Evolutionary conservation across 2,113 vertebrate genomes (phyloP).

Genomic region (Odontesthes bonariensis): DNA sequence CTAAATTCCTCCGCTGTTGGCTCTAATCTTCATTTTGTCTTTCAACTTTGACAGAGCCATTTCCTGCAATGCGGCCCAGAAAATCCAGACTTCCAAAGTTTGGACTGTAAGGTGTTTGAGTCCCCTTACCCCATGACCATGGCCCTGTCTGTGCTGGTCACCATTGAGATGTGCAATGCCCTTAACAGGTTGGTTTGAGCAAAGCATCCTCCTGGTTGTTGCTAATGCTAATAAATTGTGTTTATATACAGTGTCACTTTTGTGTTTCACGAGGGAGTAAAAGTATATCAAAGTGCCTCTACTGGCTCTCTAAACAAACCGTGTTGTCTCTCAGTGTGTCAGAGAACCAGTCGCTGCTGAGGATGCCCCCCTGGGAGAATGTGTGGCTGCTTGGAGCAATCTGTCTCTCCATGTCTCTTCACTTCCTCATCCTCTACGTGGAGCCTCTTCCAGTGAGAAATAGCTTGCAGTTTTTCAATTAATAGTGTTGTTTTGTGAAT

Average conservation of each 20-base stretch:
- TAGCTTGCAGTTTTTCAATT: slow-evolving; percentile 11
- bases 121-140: slow-evolving; percentile 99
- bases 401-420: slow-evolving; percentile 98
- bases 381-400: slow-evolving; percentile 98
- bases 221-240: neutral
- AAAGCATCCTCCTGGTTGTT: neutral
- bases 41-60: slow-evolving; percentile 86
- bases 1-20: accelerated
- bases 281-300: no score
- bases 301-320: no score
- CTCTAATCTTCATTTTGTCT: neutral
- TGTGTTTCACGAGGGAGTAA: no score
- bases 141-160: slow-evolving; percentile 97
- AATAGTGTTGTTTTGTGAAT: neutral
- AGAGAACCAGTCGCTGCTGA: slow-evolving; percentile 97
- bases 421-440: slow-evolving; percentile 99
- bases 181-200: slow-evolving; percentile 91
- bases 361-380: slow-evolving; percentile 99
- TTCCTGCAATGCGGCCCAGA: slow-evolving; percentile 97
- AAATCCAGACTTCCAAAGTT: slow-evolving; percentile 88
- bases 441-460: slow-evolving; percentile 93
- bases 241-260: neutral
- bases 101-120: slow-evolving; percentile 94
- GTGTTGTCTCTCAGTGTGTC: slow-evolving; percentile 86
- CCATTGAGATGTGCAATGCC: slow-evolving; percentile 99